Base-by-base conservation (phyloP, 1,140 invertebrate species). In the Ceratitis capitata region DNA sequence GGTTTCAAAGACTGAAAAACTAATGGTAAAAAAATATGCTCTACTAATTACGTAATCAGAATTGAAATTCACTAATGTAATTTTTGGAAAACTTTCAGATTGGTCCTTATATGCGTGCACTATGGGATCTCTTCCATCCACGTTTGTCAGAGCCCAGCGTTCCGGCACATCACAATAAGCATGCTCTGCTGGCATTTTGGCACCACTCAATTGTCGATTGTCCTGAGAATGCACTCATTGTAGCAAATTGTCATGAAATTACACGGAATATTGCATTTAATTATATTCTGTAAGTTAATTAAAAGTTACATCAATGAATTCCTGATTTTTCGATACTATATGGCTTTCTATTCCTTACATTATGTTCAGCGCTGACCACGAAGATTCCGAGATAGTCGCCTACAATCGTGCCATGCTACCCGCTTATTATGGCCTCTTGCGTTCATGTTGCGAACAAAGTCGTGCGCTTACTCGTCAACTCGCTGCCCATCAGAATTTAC, bases 91-190 rank as follows among this genome's bases (percentile, higher is more conserved):
- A n/a, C n/a, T 78, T 56, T 2, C 92, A 96, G 95, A 96, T 97
- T 91, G 96, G 96, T 83, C 95, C 97, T 90, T 98, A 97, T 93
- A 96, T 98, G 92, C 94, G 96, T 85, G 97, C 98, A 89, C 92
- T 99, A 51, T 99, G 97, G 97, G 96, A 98, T 86, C 92, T 99
- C 78, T 98, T 98, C 92, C 97, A 98, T 93, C 97, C 97, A 26
- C 97, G 97, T 87, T 93, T 99, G 74, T 97, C 97, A n/a, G 98
- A 99, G 92, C 98, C 98, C 3, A 96, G 97, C 84, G 97, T 98
- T 89, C 96, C 97, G 45, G 96, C 98, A 78, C 97, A 98, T 93
- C 97, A 98, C 88, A 99, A 99, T 90, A 99, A 99, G 92, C 97
- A 98, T 93, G 96, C 97, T 5, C 92, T 99, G 82, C 93, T 99